A percentile compares a stretch with the other conserved stretches of the same genome.
Conservation (phyloP, 1,140 invertebrate species). For the Acyrthosiphon pisum region DNA sequence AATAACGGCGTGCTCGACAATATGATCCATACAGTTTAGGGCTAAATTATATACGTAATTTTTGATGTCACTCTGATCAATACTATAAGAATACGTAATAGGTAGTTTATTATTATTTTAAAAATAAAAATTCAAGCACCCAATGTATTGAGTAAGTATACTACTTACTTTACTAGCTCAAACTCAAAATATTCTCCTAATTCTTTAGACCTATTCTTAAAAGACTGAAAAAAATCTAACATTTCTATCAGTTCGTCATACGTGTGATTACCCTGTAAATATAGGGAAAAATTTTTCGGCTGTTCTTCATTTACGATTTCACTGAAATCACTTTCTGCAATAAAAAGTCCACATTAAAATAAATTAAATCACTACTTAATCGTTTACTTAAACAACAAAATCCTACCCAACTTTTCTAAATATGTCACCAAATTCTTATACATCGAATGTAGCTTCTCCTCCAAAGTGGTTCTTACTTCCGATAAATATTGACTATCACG, state of each 20-base stretch:
- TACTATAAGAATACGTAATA: neutral
- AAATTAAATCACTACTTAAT: neutral
- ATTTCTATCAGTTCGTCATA: slow-evolving; percentile 20
- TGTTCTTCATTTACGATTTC: neutral
- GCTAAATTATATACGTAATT: neutral
- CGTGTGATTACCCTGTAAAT: neutral
- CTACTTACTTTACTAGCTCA: slow-evolving; percentile 57
- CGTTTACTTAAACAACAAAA: no score
- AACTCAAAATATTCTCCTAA: slow-evolving; percentile 48
- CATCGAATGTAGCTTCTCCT: slow-evolving; percentile 61
- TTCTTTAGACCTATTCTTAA: slow-evolving; percentile 34
- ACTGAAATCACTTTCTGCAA: slow-evolving; percentile 31
- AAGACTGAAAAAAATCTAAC: slow-evolving; percentile 39
- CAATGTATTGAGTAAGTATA: neutral
- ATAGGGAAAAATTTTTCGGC: neutral
- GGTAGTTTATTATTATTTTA: neutral
- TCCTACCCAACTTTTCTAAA: slow-evolving; percentile 61
- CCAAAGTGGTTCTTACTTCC: slow-evolving; percentile 61
- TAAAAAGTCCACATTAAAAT: neutral
- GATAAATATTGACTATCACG: slow-evolving; percentile 62
- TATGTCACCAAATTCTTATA: slow-evolving; percentile 63
- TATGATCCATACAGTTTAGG: slow-evolving; percentile 47
- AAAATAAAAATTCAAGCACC: neutral
- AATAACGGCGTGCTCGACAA: neutral
- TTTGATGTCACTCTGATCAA: slow-evolving; percentile 12